These are phyloP conservation scores for Dynastes maya DNA, from an alignment of 2,888 invertebrate species.

Conservation along the genomic window DNA sequence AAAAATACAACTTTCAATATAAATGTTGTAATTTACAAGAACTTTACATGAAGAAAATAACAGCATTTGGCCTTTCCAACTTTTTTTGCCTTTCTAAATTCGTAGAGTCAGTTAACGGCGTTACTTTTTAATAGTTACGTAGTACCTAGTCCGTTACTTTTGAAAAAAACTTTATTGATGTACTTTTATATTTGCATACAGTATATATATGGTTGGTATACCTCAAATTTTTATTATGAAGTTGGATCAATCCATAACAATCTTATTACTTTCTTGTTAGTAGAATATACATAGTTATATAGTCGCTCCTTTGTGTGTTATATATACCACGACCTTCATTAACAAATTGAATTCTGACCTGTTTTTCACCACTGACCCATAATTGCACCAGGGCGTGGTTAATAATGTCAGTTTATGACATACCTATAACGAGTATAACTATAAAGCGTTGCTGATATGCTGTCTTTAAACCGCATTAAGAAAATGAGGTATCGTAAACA, in stretches of 20 bases:
- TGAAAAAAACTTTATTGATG: too few relatives aligned
- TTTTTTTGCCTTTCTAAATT: too few relatives aligned
- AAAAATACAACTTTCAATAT: too few relatives aligned
- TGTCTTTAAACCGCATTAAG: constrained; percentile 34
- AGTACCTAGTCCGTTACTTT: too few relatives aligned
- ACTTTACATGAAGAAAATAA: too few relatives aligned
- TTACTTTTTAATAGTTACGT: too few relatives aligned
- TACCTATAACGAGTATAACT: constrained; percentile 25
- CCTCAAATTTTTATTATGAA: not conserved
- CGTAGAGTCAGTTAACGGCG: too few relatives aligned
- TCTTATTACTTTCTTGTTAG: constrained; percentile 10
- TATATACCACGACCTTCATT: constrained; percentile 40
- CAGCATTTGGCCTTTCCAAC: too few relatives aligned
- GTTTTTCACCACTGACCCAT: constrained; percentile 40
- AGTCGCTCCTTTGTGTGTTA: constrained; percentile 21
- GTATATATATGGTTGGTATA: too few relatives aligned
- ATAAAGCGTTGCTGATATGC: constrained; percentile 18
- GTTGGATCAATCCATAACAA: not conserved
- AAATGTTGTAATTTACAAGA: too few relatives aligned
- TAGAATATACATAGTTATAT: not conserved
- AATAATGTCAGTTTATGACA: constrained; percentile 38
- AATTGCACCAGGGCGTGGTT: constrained; percentile 34
- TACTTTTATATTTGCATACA: too few relatives aligned
- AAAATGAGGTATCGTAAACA: constrained; percentile 28
- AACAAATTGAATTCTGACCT: constrained; percentile 43